Conservation (phyloP, 37 sponge, comb jelly and placozoan genomes). For the Haliclona indistincta region DNA sequence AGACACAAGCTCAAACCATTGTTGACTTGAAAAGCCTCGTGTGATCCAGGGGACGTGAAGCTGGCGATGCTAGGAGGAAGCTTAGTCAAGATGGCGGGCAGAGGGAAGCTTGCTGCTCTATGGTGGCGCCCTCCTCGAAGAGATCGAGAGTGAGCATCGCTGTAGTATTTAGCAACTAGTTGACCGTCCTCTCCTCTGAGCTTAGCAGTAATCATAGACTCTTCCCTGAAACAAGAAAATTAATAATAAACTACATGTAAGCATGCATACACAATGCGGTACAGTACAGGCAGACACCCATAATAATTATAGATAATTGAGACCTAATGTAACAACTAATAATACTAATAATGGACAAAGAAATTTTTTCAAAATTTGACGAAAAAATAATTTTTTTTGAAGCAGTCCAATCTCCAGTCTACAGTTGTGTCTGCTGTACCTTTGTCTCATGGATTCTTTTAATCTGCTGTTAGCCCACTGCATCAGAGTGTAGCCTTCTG, state of each 20-base stretch:
- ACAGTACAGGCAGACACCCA: too few species aligned
- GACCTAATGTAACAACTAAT: neutral
- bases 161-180: conserved; percentile 58
- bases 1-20: conserved; percentile 46
- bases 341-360: too few species aligned
- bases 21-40: conserved; percentile 22
- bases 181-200: conserved; percentile 70
- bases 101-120: conserved; percentile 48
- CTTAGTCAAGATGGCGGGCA: conserved; percentile 38
- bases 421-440: conserved; percentile 25
- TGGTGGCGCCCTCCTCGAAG: conserved; percentile 46
- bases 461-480: conserved; percentile 65
- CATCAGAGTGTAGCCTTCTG: conserved; percentile 72
- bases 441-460: conserved; percentile 59
- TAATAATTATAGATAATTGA: too few species aligned
- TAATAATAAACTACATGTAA: too few species aligned
- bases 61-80: conserved; percentile 46
- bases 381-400: too few species aligned
- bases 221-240: too few species aligned
- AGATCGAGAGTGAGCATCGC: conserved; percentile 32
- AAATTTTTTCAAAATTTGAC: too few species aligned
- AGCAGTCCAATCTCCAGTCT: too few species aligned
- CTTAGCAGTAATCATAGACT: conserved; percentile 48
- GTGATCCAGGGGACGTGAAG: conserved; percentile 12
- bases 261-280: too few species aligned